Evolutionary conservation across 2,113 vertebrate species (phyloP).

Genomic region (Pluvianellus socialis): DNA sequence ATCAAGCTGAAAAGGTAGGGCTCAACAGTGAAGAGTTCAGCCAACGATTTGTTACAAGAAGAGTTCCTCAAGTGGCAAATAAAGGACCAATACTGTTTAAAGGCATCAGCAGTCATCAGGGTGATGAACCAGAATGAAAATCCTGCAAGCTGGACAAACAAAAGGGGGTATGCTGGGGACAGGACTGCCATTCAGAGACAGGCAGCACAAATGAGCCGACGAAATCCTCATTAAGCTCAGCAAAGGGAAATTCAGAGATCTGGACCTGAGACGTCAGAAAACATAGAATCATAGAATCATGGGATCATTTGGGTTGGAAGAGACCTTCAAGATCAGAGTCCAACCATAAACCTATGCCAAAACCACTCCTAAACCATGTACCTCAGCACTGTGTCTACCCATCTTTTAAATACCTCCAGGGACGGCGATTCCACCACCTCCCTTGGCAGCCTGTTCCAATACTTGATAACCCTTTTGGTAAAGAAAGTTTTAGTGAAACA

Average conservation of each 20-base stretch:
- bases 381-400: no score
- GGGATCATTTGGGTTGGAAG: no score
- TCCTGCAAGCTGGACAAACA: background rate
- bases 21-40: background rate
- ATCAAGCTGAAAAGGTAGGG: background rate
- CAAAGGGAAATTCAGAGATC: background rate
- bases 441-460: no score
- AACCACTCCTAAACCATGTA: no score
- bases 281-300: no score
- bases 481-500: background rate
- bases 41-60: fast-evolving
- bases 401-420: no score
- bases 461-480: no score
- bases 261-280: background rate
- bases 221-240: background rate
- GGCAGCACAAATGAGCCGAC: background rate
- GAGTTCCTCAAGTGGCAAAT: background rate
- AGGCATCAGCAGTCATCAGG: background rate
- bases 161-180: fast-evolving
- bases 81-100: background rate
- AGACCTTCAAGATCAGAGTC: no score
- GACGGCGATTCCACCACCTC: no score
- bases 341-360: no score
- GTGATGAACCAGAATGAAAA: background rate
- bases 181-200: background rate